Percentiles rank a stretch among this genome's conserved stretches.
Evolutionary conservation across 2,888 invertebrate genomes (phyloP).

Genomic region (Coleophora flavipennella): DNA sequence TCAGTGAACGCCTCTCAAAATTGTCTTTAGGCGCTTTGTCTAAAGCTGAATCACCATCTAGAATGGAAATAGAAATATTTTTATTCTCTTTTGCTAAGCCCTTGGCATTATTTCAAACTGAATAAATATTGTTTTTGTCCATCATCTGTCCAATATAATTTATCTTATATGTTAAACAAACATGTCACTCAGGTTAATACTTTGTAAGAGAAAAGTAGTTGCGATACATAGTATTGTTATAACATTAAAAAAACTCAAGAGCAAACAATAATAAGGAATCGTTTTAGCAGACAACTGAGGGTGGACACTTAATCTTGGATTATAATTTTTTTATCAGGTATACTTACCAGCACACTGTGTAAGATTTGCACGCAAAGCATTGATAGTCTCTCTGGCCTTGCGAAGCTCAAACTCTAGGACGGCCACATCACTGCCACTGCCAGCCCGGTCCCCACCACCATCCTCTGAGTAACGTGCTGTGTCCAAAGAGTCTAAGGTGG

Average conservation of each 20-base stretch:
- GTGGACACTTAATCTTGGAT: no score
- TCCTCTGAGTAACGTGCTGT: conserved; percentile 90
- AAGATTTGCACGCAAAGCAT: conserved; percentile 83
- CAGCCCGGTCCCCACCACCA: conserved; percentile 88
- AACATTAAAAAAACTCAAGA: no score
- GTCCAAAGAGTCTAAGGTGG: conserved; percentile 89
- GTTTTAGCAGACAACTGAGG: no score
- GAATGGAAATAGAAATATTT: conserved; percentile 14
- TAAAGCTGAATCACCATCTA: conserved; percentile 58
- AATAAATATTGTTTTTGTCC: no score
- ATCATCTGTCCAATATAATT: no score
- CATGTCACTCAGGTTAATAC: no score
- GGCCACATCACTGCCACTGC: conserved; percentile 84
- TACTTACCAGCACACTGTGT: conserved; percentile 80
- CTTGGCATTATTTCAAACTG: not conserved
- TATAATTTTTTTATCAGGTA: not conserved
- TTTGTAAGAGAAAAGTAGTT: no score
- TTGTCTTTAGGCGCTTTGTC: conserved; percentile 49
- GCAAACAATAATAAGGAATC: no score
- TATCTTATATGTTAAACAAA: no score
- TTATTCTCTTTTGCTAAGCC: no score
- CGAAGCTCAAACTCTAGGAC: conserved; percentile 90
- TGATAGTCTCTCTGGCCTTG: conserved; percentile 90
- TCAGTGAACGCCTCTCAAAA: conserved; percentile 66
- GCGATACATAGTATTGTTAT: no score